Evolutionary conservation across 2,797 vertebrate species (phyloP), one percentile per base, ranked within the genome.

Genomic region (Prionace glauca): DNA sequence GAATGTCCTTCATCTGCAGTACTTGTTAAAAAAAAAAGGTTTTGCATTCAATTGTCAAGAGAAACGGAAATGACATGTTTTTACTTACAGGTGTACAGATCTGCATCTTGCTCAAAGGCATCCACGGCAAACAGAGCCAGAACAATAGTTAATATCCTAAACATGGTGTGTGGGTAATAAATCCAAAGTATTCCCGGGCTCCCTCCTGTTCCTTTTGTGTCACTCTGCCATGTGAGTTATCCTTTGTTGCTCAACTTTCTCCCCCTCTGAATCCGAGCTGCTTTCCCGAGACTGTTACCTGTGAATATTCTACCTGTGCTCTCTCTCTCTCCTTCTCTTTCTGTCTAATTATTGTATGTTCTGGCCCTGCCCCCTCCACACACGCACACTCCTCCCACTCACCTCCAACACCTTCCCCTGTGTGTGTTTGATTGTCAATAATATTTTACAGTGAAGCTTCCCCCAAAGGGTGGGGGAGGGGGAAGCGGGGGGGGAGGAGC

Each of bases 71-170:
- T 67, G 36, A n/a, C 32, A 41, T 24, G 62, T 22, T 24, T 92
- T n/a, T 92, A 92, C 90, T 92, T 69, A 92, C 90, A 92, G 90
- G 62, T 92, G 18, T 92, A 41, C 11, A 92, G 69, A 22, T 69
- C 90, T 67, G 90, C 65, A 20, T 92, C 62, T 36, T 92, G 62
- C n/a, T 62, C 62, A 3, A 69, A 41, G 9, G 90, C 62, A 67
- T 2, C 62, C 20, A 18, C 65, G 20, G 36, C 90, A 24, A 92
- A 36, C 18, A 92, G 65, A 41, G 65, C n/a, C n/a, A 92, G 22
- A n/a, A 20, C 41, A 36, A 92, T 41, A 26, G 62, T 41, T 92
- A 92, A 92, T 69, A 92, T 69, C n/a, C 90, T 12, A 69, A 24
- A 3, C 90, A 92, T 92, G 11, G 65, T 20, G 10, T 41, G 90